phyloP scores from a whole-genome alignment of 2,113 vertebrate genomes.

The Leptobrachium ailaonicum region DNA sequence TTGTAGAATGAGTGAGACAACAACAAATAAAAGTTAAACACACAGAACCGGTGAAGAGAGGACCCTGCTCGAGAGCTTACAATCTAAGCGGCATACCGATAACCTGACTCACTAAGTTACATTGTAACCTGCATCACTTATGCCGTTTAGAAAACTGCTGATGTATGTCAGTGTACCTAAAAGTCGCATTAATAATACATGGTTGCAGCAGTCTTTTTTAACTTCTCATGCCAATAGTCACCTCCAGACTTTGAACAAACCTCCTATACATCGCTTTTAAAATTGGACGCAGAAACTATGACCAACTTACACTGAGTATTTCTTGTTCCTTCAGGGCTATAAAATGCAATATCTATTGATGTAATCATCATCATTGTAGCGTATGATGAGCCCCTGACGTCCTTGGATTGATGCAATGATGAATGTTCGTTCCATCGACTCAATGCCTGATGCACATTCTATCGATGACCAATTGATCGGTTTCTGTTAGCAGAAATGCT shows the following conservation, averaged over 20 bases:
- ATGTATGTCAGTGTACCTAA: not conserved
- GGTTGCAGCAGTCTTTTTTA: no score
- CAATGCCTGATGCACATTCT: not conserved
- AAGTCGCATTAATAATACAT: not conserved
- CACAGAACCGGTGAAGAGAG: no score
- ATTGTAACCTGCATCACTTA: not conserved
- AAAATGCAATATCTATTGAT: not conserved
- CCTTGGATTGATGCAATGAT: not conserved
- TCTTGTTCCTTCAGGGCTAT: not conserved
- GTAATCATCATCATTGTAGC: not conserved
- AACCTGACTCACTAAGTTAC: no score
- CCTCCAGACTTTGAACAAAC: not conserved
- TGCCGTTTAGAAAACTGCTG: not conserved
- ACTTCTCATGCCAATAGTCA: no score
- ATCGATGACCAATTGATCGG: not conserved
- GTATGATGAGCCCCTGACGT: not conserved
- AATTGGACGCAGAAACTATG: not conserved
- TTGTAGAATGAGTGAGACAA: no score
- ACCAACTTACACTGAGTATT: not conserved
- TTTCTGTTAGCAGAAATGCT: constrained; percentile 46
- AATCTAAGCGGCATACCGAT: no score
- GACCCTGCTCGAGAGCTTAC: no score
- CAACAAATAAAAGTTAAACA: no score
- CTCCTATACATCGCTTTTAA: not conserved
- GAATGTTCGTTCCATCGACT: not conserved